Evolutionary conservation across 1,140 invertebrate species (phyloP).

Genomic region (Habropoda laboriosa): DNA sequence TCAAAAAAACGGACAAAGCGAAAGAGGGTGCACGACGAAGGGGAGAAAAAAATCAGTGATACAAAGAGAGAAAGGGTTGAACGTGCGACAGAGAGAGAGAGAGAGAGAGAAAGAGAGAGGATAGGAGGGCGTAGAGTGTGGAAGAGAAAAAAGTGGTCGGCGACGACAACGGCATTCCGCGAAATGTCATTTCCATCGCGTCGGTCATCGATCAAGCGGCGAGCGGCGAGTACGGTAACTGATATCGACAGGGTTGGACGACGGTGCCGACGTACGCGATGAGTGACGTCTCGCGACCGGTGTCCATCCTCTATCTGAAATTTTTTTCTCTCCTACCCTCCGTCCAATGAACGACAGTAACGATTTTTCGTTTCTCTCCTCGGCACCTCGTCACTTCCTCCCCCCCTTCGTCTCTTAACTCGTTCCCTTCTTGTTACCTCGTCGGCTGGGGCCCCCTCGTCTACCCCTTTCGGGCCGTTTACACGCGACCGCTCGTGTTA

Average conservation of each 20-base stretch:
- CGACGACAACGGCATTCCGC: constrained; percentile 60
- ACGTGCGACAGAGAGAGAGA: background rate
- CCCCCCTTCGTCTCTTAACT: too few species aligned
- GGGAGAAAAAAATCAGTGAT: background rate
- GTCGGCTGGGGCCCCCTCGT: background rate
- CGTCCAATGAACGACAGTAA: constrained; percentile 23
- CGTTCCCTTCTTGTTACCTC: background rate
- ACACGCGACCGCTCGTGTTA: constrained; percentile 42
- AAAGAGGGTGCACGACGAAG: background rate
- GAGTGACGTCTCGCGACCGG: constrained; percentile 56
- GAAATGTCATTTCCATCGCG: constrained; percentile 67
- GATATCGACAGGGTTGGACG: constrained; percentile 65
- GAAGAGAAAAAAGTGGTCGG: constrained; percentile 11
- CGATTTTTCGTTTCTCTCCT: constrained; percentile 53
- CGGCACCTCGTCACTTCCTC: background rate
- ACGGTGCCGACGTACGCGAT: constrained; percentile 55
- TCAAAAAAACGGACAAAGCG: background rate
- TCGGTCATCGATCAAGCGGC: constrained; percentile 67
- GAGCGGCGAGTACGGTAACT: constrained; percentile 60
- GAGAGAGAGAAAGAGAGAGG: background rate
- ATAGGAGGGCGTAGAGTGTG: background rate
- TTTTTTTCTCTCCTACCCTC: constrained; percentile 7
- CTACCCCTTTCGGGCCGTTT: constrained; percentile 18
- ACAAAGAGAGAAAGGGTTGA: background rate
- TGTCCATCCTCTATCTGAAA: constrained; percentile 46